Evolutionary conservation across 1,140 invertebrate species (phyloP).

Genomic region (Nasonia giraulti): DNA sequence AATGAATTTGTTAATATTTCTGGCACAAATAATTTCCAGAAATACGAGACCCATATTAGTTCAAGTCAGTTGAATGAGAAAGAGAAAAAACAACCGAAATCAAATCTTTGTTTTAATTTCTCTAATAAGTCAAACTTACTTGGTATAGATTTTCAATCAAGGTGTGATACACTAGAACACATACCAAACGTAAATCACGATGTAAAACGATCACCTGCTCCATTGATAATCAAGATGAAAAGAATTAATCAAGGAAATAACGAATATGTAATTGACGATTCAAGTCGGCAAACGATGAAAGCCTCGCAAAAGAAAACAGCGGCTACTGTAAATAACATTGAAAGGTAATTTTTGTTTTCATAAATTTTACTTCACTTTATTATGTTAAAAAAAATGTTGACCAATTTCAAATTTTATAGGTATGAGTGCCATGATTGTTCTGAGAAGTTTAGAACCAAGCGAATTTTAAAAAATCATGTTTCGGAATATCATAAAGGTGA

Average conservation of each 20-base stretch:
- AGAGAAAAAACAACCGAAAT: background rate
- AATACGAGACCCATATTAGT: background rate
- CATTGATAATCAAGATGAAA: constrained; percentile 48
- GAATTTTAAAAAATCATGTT: constrained; percentile 41
- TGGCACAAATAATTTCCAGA: constrained; percentile 7
- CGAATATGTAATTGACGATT: constrained; percentile 41
- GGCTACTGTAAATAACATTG: constrained; percentile 33
- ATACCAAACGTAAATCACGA: background rate
- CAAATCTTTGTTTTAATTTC: constrained; percentile 42
- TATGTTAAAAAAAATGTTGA: background rate
- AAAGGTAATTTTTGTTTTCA: constrained; percentile 30
- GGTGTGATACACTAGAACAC: constrained; percentile 21
- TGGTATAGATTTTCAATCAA: constrained; percentile 36
- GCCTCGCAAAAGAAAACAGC: background rate
- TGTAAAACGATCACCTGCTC: background rate
- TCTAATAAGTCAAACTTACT: constrained; percentile 46
- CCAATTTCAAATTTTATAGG: constrained; percentile 36
- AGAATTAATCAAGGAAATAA: constrained; percentile 43
- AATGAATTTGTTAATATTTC: background rate
- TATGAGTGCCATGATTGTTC: constrained; percentile 47
- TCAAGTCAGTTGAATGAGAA: background rate
- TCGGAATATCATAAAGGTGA: constrained; percentile 49
- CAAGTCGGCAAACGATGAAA: background rate
- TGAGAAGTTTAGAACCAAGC: constrained; percentile 48
- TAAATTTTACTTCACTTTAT: background rate